Evolutionary conservation across 1,140 invertebrate genomes (phyloP), one percentile per base, ranked within the genome.

Genomic region (Dreissena rostriformis): DNA sequence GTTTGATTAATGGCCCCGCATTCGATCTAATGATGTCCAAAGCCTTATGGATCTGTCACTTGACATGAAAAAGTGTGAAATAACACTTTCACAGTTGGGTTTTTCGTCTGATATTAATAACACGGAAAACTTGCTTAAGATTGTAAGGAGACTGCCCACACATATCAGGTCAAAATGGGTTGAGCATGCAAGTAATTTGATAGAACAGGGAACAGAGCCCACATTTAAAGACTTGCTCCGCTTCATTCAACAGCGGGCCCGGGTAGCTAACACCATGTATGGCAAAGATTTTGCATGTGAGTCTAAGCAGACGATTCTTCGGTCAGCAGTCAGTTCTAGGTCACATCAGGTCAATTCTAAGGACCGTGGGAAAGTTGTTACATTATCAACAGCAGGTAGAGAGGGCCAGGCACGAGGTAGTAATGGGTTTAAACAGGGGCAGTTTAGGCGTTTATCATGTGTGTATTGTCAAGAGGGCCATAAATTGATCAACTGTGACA

Each of bases 401-500:
- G 19, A 19, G 12, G 53, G 12, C 19, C 12, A 19, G n/a, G n/a
- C n/a, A n/a, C n/a, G n/a, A n/a, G n/a, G n/a, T n/a, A n/a, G n/a
- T n/a, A n/a, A n/a, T n/a, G n/a, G n/a, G n/a, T n/a, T n/a, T n/a
- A n/a, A n/a, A n/a, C n/a, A n/a, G n/a, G n/a, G n/a, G n/a, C n/a
- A n/a, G n/a, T n/a, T n/a, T n/a, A n/a, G n/a, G 22, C 10, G 15
- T 63, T 65, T 76, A 76, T 76, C 74, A 39, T 76, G 74, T 24
- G 74, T 76, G 11, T 76, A 77, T 52, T 67, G 75, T 51, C 51
- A 77, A 39, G 12, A 52, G 28, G 24, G 4, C 39, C 75, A 77
- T 67, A 66, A 77, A 77, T 53, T 77, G 65, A 77, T 65, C 10
- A 49, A 77, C 24, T 77, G 75, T n/a, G n/a, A 19, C 22, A 63